Percentiles rank a stretch among this genome's conserved stretches.
phyloP scores from a whole-genome alignment of 2,797 vertebrate genomes.

The Vultur gryphus region DNA sequence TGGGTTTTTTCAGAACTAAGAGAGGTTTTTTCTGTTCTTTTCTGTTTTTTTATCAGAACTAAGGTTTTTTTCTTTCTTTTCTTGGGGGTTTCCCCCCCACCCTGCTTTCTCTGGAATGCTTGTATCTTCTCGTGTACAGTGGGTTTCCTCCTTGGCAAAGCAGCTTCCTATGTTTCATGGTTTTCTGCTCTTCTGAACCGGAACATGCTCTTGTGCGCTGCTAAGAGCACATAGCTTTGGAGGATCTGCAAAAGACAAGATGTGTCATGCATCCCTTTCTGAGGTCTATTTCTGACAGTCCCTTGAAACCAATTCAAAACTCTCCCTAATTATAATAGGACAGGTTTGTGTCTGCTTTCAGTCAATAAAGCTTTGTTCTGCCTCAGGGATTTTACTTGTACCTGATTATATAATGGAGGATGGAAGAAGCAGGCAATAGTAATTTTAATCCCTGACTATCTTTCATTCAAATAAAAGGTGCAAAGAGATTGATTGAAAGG shows the following conservation, averaged over 20 bases:
- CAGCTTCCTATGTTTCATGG: not conserved
- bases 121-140: not conserved
- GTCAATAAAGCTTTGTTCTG: constrained; percentile 62
- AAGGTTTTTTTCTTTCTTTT: too few relatives aligned
- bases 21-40: not conserved
- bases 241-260: constrained; percentile 8
- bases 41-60: not conserved
- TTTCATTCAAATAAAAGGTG: constrained; percentile 28
- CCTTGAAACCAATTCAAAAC: constrained; percentile 50
- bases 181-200: constrained; percentile 39
- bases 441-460: constrained; percentile 39
- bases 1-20: not conserved
- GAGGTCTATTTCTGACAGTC: constrained; percentile 27
- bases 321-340: constrained; percentile 38
- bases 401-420: constrained; percentile 39
- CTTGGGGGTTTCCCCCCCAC: fast-evolving
- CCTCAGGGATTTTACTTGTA: constrained; percentile 54
- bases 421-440: constrained; percentile 23
- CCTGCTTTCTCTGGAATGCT: not conserved
- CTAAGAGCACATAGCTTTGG: constrained; percentile 1
- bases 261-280: constrained; percentile 9
- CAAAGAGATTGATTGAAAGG: not conserved
- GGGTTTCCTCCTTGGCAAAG: not conserved
- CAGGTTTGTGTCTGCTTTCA: constrained; percentile 52
- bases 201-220: not conserved